Conservation (phyloP, 2,113 vertebrate species). For the Pipra filicauda region DNA sequence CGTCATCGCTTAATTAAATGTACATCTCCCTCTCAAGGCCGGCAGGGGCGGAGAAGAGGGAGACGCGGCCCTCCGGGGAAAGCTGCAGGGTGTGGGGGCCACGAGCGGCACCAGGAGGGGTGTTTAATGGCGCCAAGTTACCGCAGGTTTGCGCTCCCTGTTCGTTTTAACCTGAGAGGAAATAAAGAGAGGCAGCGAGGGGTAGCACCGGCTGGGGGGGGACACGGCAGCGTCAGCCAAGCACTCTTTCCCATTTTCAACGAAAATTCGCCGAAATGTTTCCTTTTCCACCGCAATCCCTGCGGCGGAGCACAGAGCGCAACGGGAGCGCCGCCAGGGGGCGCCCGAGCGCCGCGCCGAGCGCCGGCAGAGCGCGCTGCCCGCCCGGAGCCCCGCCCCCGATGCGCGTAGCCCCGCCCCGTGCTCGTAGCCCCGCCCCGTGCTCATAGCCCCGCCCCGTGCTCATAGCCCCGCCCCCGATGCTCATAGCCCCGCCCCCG, state of each 20-base stretch:
- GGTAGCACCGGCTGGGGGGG: too few species aligned
- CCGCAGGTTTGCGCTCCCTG: accelerated
- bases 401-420: too few species aligned
- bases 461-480: not conserved
- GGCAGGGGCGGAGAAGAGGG: too few species aligned
- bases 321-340: not conserved
- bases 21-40: too few species aligned
- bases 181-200: not conserved
- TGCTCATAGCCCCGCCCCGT: too few species aligned
- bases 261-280: not conserved
- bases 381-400: not conserved
- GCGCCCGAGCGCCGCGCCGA: not conserved
- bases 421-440: not conserved
- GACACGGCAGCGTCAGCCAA: too few species aligned
- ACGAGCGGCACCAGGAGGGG: not conserved
- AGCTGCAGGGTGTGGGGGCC: too few species aligned
- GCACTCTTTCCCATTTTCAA: accelerated
- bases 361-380: accelerated
- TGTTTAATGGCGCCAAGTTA: too few species aligned
- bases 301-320: too few species aligned
- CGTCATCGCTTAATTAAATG: accelerated
- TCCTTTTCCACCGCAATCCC: accelerated
- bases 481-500: not conserved
- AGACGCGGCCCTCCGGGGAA: not conserved
- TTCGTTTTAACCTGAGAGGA: not conserved